A percentile compares a stretch with the other conserved stretches of the same genome.
Conservation (phyloP, 2,888 invertebrate species). For the Trachelus stipa region DNA sequence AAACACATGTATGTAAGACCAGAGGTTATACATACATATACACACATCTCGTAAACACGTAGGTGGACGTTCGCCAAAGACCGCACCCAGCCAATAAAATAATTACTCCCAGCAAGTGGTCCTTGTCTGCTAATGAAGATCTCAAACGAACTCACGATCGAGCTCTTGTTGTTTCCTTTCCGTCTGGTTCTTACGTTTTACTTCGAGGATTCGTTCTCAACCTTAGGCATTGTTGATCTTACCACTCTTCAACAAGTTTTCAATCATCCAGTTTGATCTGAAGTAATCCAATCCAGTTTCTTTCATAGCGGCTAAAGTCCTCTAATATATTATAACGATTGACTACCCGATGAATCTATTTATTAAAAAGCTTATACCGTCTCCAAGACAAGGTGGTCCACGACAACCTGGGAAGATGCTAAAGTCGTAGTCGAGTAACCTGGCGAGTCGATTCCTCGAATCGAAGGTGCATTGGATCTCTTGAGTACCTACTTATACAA, state of each 20-base stretch:
- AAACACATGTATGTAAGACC: background rate
- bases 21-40: background rate
- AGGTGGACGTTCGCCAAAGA: background rate
- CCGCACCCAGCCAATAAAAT: slow-evolving; percentile 20
- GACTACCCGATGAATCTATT: background rate
- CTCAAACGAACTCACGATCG: slow-evolving; percentile 32
- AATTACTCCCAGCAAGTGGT: slow-evolving; percentile 39
- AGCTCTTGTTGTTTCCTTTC: background rate
- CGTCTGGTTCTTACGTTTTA: background rate
- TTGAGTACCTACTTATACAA: background rate
- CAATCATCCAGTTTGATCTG: background rate
- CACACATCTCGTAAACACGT: background rate
- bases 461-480: background rate
- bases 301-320: background rate
- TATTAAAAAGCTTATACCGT: background rate
- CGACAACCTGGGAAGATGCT: background rate
- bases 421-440: background rate
- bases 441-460: background rate
- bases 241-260: background rate
- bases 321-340: background rate
- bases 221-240: background rate
- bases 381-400: background rate
- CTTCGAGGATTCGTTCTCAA: background rate
- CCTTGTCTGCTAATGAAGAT: slow-evolving; percentile 41
- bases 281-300: background rate